Base-by-base conservation (phyloP, 2,797 vertebrate species). In the Lepus oiostolus region DNA sequence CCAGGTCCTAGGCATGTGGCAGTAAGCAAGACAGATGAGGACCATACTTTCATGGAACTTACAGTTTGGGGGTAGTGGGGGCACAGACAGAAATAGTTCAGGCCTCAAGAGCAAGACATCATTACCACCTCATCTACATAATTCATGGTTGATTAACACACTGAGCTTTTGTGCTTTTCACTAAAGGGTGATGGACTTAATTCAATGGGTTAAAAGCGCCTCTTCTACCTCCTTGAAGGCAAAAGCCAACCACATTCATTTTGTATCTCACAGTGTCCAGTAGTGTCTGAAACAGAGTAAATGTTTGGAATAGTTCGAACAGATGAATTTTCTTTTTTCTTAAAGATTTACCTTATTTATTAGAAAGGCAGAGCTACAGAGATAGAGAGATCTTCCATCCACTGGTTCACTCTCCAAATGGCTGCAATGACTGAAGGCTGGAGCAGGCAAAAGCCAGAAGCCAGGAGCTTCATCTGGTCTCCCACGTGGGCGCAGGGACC, bases 291-390 rank as follows among this genome's bases (percentile, higher is more conserved):
- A 42, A 32, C 71, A 67, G 13, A 87, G 71, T 54, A 84, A 90
- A 79, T 80, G 11, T 88, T 92, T 82, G 21, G 13, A 75, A 91
- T 86, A 67, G 5, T 75, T 91, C 84, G 58, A 92, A 85, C 2
- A 85, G 52, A 7, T 87, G 30, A 91, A 35, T 93, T 94, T 93
- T 12, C 42, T 77, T 86, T 90, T 28, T 79, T 42, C 42, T 47
- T 47, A 47, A 47, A 47, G 42, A 47, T 47, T 47, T 47, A 47
- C 42, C 42, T 47, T 47, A 47, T 47, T 47, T 47, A 47, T 47
- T 8, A 9, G 42, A 47, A 47, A 47, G 42, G 42, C 42, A 47
- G 42, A 42, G 42, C 42, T 42, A 42, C 8, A 42, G 42, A 47
- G 42, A 47, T 47, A 47, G 42, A 42, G 42, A 47, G 42, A 47